Percentiles rank a stretch among this genome's conserved stretches.
Evolutionary conservation across 2,797 vertebrate species (phyloP).

Genomic region (Channallabes apus): DNA sequence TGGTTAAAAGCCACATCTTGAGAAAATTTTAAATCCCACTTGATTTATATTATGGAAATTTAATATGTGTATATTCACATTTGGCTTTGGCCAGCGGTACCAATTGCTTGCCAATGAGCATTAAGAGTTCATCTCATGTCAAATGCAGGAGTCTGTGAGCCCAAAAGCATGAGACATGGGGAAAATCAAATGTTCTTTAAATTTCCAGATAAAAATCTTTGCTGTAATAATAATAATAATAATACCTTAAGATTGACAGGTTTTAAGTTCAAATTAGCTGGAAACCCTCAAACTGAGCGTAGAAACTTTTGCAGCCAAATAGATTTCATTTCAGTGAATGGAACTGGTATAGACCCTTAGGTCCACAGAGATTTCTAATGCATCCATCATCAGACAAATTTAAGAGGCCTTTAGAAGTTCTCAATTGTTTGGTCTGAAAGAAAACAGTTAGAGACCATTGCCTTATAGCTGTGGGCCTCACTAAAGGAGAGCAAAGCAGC

Average conservation of each 20-base stretch:
- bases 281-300: neutral
- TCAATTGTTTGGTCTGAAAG: constrained; percentile 56
- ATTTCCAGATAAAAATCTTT: constrained; percentile 18
- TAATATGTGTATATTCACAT: constrained; percentile 6
- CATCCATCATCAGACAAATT: constrained; percentile 45
- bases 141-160: neutral
- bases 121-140: constrained; percentile 29
- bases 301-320: neutral
- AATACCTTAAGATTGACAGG: constrained; percentile 10
- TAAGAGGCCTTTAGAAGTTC: constrained; percentile 51
- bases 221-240: constrained; percentile 11
- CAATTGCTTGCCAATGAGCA: constrained; percentile 29
- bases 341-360: constrained; percentile 13
- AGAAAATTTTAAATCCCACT: constrained; percentile 5
- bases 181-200: neutral
- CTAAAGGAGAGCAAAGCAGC: constrained; percentile 40
- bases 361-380: constrained; percentile 46
- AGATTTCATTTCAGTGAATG: neutral
- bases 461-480: constrained; percentile 43
- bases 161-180: neutral
- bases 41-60: constrained; percentile 34
- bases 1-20: constrained; percentile 30
- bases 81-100: constrained; percentile 15
- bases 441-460: constrained; percentile 53
- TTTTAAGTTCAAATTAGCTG: neutral